Conservation (phyloP, 2,888 invertebrate species). For the Ochropleura leucogaster region DNA sequence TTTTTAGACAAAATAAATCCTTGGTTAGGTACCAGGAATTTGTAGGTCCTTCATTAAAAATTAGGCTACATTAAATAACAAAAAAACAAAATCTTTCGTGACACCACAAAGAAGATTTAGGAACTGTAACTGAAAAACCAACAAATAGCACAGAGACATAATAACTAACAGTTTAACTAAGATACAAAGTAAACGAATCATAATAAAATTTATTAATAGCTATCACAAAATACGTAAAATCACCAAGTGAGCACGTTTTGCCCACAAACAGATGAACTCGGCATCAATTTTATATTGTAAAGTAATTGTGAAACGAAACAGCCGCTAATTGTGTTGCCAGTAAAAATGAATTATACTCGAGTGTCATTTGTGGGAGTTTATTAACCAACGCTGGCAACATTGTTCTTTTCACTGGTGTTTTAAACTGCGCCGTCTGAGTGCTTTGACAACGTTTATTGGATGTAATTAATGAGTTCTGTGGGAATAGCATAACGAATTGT, state of each 20-base stretch:
- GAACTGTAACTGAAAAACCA: background rate
- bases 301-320: conserved; percentile 71
- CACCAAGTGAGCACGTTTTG: conserved; percentile 54
- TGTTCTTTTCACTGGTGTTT: conserved; percentile 70
- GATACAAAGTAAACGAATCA: conserved; percentile 59
- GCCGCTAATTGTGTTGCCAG: conserved; percentile 73
- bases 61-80: too few relatives aligned
- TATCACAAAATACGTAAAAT: conserved; percentile 62
- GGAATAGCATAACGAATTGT: conserved; percentile 47
- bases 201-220: conserved; percentile 63
- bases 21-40: too few relatives aligned
- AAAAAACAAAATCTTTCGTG: background rate
- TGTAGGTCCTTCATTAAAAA: too few relatives aligned
- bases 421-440: conserved; percentile 54
- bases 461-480: conserved; percentile 65
- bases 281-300: conserved; percentile 77
- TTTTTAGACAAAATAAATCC: too few relatives aligned
- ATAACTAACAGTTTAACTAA: background rate
- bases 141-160: background rate
- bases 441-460: conserved; percentile 64
- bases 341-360: conserved; percentile 74
- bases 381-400: conserved; percentile 68
- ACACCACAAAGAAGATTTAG: background rate
- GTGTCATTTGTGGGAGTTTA: conserved; percentile 73
- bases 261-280: conserved; percentile 51